Base-by-base conservation (phyloP, 2,888 invertebrate genomes). In the Drosophila pegasa region DNA sequence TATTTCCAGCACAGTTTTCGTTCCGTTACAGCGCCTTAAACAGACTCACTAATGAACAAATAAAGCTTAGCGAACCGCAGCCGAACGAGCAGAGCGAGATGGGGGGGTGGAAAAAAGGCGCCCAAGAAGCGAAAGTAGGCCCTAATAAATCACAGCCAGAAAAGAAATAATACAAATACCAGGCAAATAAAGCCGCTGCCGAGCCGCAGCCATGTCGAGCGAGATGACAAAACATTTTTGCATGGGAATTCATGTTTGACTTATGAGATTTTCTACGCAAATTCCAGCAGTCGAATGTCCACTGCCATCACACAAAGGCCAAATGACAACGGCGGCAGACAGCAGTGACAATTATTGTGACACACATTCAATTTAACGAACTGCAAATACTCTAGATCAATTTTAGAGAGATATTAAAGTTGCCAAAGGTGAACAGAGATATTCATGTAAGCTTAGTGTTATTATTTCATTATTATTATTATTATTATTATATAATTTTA, bases 231-330 rank as follows among this genome's bases (percentile, higher is more conserved):
- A 80, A 83, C 84, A 87, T 68, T 76, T 82, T 85, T 78, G 65
- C 71, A 70, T 64, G 58, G 54, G 47, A 88, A 77, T 83, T 76
- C 78, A 87, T 80, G 80, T 88, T 84, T 88, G 82, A 83, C 82
- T 83, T 88, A 83, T 87, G 74, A 83, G 87, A 88, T 88, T 83
- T 77, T 71, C 87, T 59, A 69, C 80, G 83, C 58, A 82, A 86
- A 81, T 87, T 74, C 85, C 79, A 55, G 38, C 43, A 55, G 40
- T 41, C 51, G 61, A 60, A 63, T 80, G 58, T 47, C 54, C 62
- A 57, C 38, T 48, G 48, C 43, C n/a, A 58, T 25, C 52, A 40
- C 16, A 67, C 9, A 52, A 22, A 20, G 38, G 16, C n/a, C 58
- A 18, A 57, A 57, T 35, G 41, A 38, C 61, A 64, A 48, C 35